phyloP scores from a whole-genome alignment of 2,888 invertebrate species.

The Polydrusus pterygomalis region DNA sequence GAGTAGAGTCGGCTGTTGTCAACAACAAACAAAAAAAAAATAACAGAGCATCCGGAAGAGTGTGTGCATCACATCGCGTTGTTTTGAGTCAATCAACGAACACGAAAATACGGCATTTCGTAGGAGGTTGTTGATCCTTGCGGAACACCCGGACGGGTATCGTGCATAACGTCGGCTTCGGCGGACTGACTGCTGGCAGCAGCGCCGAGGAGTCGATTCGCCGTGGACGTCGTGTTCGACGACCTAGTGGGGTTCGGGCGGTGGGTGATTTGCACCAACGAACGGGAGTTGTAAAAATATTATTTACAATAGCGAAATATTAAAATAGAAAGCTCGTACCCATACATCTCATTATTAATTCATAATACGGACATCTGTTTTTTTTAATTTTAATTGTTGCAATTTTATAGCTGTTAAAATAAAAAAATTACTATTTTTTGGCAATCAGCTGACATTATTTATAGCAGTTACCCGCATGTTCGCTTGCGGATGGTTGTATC shows the following conservation, averaged over 20 bases:
- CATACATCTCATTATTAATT: background rate
- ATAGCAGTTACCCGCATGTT: background rate
- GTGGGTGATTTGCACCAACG: constrained; percentile 42
- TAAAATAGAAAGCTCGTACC: constrained; percentile 17
- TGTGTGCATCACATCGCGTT: constrained; percentile 29
- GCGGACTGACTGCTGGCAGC: constrained; percentile 42
- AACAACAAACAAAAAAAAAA: constrained; percentile 14
- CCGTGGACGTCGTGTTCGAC: constrained; percentile 39
- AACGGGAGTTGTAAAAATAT: background rate
- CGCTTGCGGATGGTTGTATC: background rate
- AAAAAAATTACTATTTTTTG: background rate
- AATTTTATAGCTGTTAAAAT: background rate
- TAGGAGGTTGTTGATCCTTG: constrained; percentile 50
- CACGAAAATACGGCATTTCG: constrained; percentile 35
- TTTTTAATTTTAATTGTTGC: background rate
- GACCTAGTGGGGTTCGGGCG: constrained; percentile 27
- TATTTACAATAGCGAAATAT: background rate
- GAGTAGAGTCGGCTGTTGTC: constrained; percentile 10
- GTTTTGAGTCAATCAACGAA: constrained; percentile 40
- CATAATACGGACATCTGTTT: background rate
- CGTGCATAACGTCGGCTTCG: constrained; percentile 24
- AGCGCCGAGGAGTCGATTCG: constrained; percentile 38
- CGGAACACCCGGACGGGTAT: constrained; percentile 21
- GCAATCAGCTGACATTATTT: background rate
- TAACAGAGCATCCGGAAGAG: constrained; percentile 31